Evolutionary conservation across 2,888 invertebrate genomes (phyloP).

Genomic region (Danaus chrysippus): DNA sequence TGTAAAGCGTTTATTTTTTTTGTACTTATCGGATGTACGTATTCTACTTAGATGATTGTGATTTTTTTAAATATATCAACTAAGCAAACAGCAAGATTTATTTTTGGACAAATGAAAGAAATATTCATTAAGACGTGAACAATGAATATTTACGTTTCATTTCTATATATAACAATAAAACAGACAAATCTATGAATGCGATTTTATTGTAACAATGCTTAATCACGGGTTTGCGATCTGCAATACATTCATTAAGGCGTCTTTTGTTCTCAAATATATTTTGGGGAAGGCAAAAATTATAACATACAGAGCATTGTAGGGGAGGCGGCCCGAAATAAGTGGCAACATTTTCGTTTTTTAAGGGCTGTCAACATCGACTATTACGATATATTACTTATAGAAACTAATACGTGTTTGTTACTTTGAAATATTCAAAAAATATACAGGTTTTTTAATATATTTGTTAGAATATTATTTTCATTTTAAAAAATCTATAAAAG

Average conservation of each 20-base stretch:
- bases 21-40: too few species aligned
- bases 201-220: slow-evolving; percentile 63
- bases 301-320: slow-evolving; percentile 73
- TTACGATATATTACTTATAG: too few species aligned
- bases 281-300: slow-evolving; percentile 76
- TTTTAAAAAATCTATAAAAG: too few species aligned
- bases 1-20: too few species aligned
- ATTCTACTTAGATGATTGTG: too few species aligned
- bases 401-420: too few species aligned
- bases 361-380: slow-evolving; percentile 48
- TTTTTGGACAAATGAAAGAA: slow-evolving; percentile 2
- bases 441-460: too few species aligned
- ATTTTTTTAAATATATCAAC: slow-evolving; percentile 49
- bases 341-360: slow-evolving; percentile 44
- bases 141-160: slow-evolving; percentile 11
- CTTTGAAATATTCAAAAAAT: too few species aligned
- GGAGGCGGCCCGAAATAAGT: slow-evolving; percentile 65
- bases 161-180: slow-evolving; percentile 5
- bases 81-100: slow-evolving; percentile 10
- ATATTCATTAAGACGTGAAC: background rate
- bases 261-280: slow-evolving; percentile 73
- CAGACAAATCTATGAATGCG: slow-evolving; percentile 29
- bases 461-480: too few species aligned
- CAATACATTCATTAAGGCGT: slow-evolving; percentile 74
- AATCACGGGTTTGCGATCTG: slow-evolving; percentile 73